Evolutionary conservation across 1,140 invertebrate genomes (phyloP), one percentile per base, ranked within the genome.

Genomic region (Lamellibrachia luymesi): DNA sequence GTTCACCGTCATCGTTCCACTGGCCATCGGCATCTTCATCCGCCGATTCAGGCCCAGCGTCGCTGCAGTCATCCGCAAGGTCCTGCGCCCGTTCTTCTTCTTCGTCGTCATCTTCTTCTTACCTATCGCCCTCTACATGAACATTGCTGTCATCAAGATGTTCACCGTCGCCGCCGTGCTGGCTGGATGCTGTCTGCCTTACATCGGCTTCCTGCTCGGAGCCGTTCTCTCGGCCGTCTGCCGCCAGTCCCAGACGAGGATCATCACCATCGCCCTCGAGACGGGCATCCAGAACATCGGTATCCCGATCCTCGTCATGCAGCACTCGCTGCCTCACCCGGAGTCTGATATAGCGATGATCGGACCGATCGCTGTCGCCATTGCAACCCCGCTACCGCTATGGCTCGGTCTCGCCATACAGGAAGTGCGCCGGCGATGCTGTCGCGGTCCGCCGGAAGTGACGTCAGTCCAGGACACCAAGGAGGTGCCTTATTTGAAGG

Each of bases 341-440:
- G 90, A 91, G 90, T 13, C 49, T 4, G 90, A 91, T 10, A 49
- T 91, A 17, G 90, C 90, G 49, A 51, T 49, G 50, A 51, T 91
- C 49, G 90, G 38, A 91, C 90, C 90, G 50, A 4, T 91, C 2
- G 95, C 96, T n/a, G 98, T 98, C 51, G 98, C 98, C 25, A 97
- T 98, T 52, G 98, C 99, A 98, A 99, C 98, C 1, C 99, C 99
- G 38, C 95, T 99, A 51, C 98, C 99, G 0, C 97, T 99, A 94
- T 93, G 97, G n/a, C 51, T 96, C 25, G 94, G 95, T 56, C 95
- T 96, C 38, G 94, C 94, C 49, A 94, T 96, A 50, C 89, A 90
- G 22, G 93, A 93, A 80, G 92, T 94, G 50, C 22, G 56, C n/a
- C 49, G 38, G 90, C 90, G 50, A 13, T 91, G 90, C 25, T 91